A percentile compares a stretch with the other conserved stretches of the same genome.
These are phyloP conservation scores for Chalcosyrphus nemorum DNA, from an alignment of 2,888 invertebrate genomes.

Conservation along the genomic window DNA sequence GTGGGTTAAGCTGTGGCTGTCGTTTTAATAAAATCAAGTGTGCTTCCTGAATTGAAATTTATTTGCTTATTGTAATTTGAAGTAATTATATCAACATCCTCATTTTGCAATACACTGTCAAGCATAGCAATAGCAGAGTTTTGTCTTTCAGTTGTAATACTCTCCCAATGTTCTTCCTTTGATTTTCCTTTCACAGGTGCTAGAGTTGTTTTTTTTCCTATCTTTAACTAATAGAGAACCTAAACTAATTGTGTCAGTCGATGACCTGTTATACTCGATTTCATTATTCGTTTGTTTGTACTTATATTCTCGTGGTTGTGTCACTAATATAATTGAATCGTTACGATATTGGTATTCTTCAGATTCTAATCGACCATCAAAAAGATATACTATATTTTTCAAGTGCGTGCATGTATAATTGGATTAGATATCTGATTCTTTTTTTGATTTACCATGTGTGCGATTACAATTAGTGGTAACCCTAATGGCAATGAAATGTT, in stretches of 20 bases:
- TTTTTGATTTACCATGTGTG: conserved; percentile 77
- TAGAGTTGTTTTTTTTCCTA: neutral
- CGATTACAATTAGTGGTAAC: conserved; percentile 78
- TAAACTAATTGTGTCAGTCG: neutral
- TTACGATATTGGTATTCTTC: neutral
- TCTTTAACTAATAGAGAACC: neutral
- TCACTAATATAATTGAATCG: neutral
- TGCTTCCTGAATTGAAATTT: neutral
- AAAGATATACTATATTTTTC: neutral
- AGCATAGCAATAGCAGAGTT: conserved; percentile 1
- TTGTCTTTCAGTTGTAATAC: neutral
- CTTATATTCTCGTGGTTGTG: neutral
- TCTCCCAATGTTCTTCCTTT: neutral
- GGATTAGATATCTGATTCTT: neutral
- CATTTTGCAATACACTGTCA: neutral
- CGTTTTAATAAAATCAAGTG: neutral
- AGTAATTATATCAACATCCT: neutral
- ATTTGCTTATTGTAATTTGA: neutral
- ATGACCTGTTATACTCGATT: too few relatives aligned
- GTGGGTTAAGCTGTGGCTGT: neutral
- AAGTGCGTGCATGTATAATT: neutral
- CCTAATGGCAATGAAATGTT: conserved; percentile 74
- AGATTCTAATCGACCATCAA: neutral
- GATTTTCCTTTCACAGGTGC: neutral
- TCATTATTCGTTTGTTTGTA: conserved; percentile 65